Base-by-base conservation (phyloP, 2,113 vertebrate species). In the Rhea pennata region DNA sequence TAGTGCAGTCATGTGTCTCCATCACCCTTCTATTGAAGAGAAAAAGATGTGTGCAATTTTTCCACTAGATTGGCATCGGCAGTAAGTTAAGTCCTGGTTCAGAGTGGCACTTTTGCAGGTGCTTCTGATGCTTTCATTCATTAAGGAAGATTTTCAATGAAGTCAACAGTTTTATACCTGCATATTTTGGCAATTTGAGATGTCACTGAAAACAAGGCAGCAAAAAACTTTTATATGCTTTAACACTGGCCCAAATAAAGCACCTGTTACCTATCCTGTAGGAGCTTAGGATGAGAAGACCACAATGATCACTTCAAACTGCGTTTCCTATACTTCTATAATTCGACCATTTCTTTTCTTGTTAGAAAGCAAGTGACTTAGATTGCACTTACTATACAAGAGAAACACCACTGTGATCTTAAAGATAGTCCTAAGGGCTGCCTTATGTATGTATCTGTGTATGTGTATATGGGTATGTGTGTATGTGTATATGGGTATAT, bases 71-170 rank as follows among this genome's bases (percentile, higher is more conserved):
- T 88, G 65, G 54, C 83, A 88, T 24, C 79, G 65, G 24, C 66
- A 75, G 21, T 71, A 81, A 72, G 23, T 81, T 88, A 58, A 50
- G 40, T 79, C 66, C 39, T 62, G 77, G 65, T 92, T 93, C 56
- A 31, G 75, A 92, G 73, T 91, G 66, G 79, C 24, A 16, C 70
- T 94, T 29, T 91, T 94, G 46, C 88, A 82, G 69, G 79, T 87
- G 50, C 44, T 79, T 92, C 80, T 95, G 84, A 93, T 85, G 77
- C 74, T 93, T 93, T 87, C 84, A n/a, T 70, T 94, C 74, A 83
- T 89, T 96, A 94, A 65, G 77, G 16, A 93, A 81, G 48, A 75
- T 89, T 95, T 93, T 62, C 70, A 79, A 33, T 26, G 76, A 87
- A 88, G 66, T 69, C 78, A 54, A 58, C 5, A 29, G 44, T 72